Conservation (phyloP, 53 echinoderm and acorn worm species). For the Astropecten irregularis region DNA sequence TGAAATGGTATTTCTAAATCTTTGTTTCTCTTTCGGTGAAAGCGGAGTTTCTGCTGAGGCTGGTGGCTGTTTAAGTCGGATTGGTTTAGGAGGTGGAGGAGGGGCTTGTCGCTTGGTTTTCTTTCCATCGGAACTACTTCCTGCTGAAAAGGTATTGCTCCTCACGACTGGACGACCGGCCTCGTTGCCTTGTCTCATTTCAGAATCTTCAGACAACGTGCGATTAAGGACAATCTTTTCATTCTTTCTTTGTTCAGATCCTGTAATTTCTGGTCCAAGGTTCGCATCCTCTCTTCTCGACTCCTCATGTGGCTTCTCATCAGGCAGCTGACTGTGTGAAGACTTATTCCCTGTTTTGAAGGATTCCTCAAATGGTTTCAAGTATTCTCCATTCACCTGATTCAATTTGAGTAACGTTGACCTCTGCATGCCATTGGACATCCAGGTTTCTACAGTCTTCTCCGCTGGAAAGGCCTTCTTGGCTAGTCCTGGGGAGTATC, state of each 20-base stretch:
- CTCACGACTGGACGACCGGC: conserved; percentile 6
- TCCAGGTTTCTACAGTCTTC: not conserved
- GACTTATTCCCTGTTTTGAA: conserved; percentile 25
- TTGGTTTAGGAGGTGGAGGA: conserved; percentile 74
- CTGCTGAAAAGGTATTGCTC: conserved; percentile 77
- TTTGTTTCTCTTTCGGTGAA: conserved; percentile 25
- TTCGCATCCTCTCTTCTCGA: not conserved
- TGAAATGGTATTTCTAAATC: conserved; percentile 24
- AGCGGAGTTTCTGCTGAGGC: not conserved
- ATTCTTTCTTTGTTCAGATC: not conserved
- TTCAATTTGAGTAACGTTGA: conserved; percentile 38
- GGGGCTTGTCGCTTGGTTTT: conserved; percentile 66
- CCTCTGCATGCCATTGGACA: not conserved
- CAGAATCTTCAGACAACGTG: conserved; percentile 15
- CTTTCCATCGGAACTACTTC: conserved; percentile 32
- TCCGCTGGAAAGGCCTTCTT: conserved; percentile 24
- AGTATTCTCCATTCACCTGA: conserved; percentile 15
- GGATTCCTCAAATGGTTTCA: conserved; percentile 13
- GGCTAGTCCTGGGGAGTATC: conserved; percentile 38
- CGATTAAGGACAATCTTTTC: conserved; percentile 25
- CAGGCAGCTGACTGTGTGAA: not conserved
- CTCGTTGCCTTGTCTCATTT: conserved; percentile 16
- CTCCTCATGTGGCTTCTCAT: not conserved
- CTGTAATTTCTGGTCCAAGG: not conserved
- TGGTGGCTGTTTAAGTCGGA: conserved; percentile 2